Evolutionary conservation across 2,113 vertebrate species (phyloP).

Genomic region (Otocyon megalotis): DNA sequence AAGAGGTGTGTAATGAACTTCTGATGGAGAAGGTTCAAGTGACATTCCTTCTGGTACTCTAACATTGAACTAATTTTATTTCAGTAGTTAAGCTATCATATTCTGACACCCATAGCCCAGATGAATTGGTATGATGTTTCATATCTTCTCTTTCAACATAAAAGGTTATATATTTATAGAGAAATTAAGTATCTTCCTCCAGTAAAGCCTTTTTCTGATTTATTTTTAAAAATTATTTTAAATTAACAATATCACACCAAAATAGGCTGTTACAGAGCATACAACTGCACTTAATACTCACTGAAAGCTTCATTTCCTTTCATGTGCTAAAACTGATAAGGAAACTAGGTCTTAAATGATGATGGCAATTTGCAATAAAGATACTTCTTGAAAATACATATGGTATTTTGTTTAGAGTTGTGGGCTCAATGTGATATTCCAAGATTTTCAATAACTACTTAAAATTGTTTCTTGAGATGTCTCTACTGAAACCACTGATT

Average conservation of each 20-base stretch:
- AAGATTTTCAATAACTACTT: constrained; percentile 54
- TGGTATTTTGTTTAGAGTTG: constrained; percentile 30
- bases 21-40: not conserved
- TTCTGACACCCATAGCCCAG: not conserved
- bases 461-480: constrained; percentile 55
- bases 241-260: constrained; percentile 24
- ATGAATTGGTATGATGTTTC: not conserved
- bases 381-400: constrained; percentile 43
- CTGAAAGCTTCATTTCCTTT: not conserved
- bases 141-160: not conserved
- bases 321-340: not conserved
- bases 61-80: not conserved
- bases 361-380: constrained; percentile 18
- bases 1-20: not conserved
- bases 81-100: not conserved
- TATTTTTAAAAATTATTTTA: constrained; percentile 17
- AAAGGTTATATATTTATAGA: not conserved
- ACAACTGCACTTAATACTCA: not conserved
- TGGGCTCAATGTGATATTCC: not conserved
- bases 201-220: constrained; percentile 21
- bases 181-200: constrained; percentile 10
- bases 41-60: not conserved
- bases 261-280: not conserved
- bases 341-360: constrained; percentile 36
- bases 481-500: not conserved